Evolutionary conservation across 2,113 vertebrate genomes (phyloP), one percentile per base, ranked within the genome.

Genomic region (Motacilla tschutschensis): DNA sequence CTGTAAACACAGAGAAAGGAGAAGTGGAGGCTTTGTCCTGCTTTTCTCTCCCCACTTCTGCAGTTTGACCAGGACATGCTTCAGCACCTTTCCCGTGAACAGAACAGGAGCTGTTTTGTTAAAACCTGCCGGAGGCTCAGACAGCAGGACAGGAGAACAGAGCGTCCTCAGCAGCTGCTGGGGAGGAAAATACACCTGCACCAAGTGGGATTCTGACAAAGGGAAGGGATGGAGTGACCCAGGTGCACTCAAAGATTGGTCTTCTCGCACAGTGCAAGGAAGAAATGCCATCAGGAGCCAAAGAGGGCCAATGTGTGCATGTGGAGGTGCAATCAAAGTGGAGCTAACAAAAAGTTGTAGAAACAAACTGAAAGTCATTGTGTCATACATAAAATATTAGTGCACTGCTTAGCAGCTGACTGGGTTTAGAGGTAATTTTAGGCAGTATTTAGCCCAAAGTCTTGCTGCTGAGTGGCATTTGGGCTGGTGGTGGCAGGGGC

Each of bases 151-250:
- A 0, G 71, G 58, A 57, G 65, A 70, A 38, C 41, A 46, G 59
- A 10, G 12, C 0, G 0, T 54, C 63, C n/a, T 36, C 11, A 19
- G 36, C 21, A 12, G 70, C 79, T 0, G 0, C 53, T 3, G 58
- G 53, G 77, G 75, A 79, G 51, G 35, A 69, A 74, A 87, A 78
- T 50, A 35, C 36, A 67, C 41, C 12, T 59, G 60, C 74, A 58
- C 80, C 13, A 6, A 43, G 63, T 22, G 76, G 82, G 54, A 90
- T 55, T 38, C 41, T 4, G 33, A 47, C 62, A 72, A 81, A 78
- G 38, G 46, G n/a, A 70, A 70, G 60, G 47, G 79, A 33, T 83
- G 69, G 43, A 14, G 38, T 81, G 77, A 66, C 85, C 85, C 89
- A 76, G 36, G 55, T 85, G 83, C 40, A 8, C 46, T 64, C 60